These are phyloP conservation scores for Agrotis segetum DNA, from an alignment of 2,888 invertebrate species.

Conservation along the genomic window DNA sequence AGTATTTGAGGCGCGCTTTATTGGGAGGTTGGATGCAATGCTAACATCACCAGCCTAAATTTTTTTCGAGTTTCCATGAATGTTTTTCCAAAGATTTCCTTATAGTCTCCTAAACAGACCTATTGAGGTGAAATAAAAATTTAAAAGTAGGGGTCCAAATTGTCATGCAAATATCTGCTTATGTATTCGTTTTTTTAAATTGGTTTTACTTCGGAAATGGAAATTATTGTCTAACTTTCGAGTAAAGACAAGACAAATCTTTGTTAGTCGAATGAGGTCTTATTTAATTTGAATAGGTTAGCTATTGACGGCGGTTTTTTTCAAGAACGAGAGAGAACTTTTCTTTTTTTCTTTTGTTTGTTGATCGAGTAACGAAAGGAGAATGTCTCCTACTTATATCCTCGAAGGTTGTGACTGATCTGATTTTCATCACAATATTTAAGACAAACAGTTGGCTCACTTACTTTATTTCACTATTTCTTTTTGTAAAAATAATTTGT, in stretches of 20 bases:
- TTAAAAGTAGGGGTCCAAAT: conserved; percentile 71
- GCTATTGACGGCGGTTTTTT: conserved; percentile 66
- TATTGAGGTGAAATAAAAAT: conserved; percentile 70
- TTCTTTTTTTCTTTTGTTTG: conserved; percentile 51
- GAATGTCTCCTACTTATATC: conserved; percentile 3
- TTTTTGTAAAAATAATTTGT: too few species aligned
- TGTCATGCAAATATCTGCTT: conserved; percentile 85
- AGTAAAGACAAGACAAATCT: conserved; percentile 76
- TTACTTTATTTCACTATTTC: neutral
- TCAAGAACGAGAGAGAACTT: conserved; percentile 44
- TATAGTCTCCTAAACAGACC: conserved; percentile 38
- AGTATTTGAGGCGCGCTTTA: too few species aligned
- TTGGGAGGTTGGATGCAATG: too few species aligned
- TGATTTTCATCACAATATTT: neutral
- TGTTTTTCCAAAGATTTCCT: conserved; percentile 26
- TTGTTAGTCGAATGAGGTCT: conserved; percentile 77
- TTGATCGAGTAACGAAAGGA: conserved; percentile 23
- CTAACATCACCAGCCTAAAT: too few species aligned
- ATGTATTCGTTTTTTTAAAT: conserved; percentile 84
- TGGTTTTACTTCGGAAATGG: conserved; percentile 84
- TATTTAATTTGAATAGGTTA: conserved; percentile 77
- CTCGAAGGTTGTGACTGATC: too few species aligned
- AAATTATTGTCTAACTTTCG: conserved; percentile 85
- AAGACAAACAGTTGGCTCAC: neutral
- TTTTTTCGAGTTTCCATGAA: neutral